Conservation (phyloP, 2,888 invertebrate genomes). For the Physocephala rufipes region DNA sequence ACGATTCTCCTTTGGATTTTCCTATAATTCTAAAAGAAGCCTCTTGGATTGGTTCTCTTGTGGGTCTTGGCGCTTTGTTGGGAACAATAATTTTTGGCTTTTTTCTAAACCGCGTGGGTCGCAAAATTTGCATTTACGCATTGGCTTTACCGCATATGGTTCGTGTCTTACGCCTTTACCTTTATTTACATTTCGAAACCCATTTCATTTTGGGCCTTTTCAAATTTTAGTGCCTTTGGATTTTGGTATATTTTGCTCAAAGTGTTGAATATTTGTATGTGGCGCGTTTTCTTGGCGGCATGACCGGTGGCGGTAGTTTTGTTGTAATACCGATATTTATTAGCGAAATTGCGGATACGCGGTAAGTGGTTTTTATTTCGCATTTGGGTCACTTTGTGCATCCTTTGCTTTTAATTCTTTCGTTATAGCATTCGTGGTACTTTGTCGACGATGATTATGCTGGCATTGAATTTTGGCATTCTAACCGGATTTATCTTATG, state of each 20-base stretch:
- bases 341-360: constrained; percentile 59
- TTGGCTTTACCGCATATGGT: constrained; percentile 58
- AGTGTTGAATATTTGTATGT: constrained; percentile 56
- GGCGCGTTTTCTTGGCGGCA: constrained; percentile 57
- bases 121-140: constrained; percentile 55
- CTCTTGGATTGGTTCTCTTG: constrained; percentile 61
- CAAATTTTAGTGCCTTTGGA: constrained; percentile 60
- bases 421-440: constrained; percentile 58
- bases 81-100: constrained; percentile 57
- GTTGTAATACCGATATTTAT: constrained; percentile 59
- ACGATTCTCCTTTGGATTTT: constrained; percentile 51
- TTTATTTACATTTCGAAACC: not conserved
- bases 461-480: constrained; percentile 58
- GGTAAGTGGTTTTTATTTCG: constrained; percentile 47
- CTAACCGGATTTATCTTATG: constrained; percentile 57
- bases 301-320: constrained; percentile 60
- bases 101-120: constrained; percentile 53
- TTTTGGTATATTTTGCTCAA: constrained; percentile 54
- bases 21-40: constrained; percentile 50
- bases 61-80: constrained; percentile 56
- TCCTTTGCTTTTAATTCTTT: no score
- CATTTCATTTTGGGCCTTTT: not conserved
- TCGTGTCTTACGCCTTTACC: constrained; percentile 11
- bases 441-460: constrained; percentile 56
- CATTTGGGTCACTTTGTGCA: no score